phyloP scores from a whole-genome alignment of 2,113 vertebrate genomes.

The Litocranius walleri region DNA sequence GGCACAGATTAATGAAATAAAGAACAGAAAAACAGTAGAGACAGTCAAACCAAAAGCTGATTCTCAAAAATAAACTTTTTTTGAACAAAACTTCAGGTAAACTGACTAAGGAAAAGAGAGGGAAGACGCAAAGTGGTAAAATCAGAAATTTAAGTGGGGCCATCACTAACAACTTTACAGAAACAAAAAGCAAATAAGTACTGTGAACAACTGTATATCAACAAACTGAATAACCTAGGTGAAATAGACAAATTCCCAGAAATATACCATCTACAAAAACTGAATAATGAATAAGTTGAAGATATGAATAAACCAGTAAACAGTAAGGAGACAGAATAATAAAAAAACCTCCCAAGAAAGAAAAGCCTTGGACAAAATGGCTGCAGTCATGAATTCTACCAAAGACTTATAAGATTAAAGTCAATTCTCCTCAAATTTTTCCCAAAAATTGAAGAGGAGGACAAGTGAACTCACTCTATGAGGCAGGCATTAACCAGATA shows the following conservation, averaged over 20 bases:
- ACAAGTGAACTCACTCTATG: background rate
- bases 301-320: background rate
- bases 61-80: background rate
- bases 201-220: background rate
- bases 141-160: background rate
- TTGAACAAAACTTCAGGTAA: background rate
- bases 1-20: conserved; percentile 3
- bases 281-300: background rate
- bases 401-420: background rate
- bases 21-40: background rate
- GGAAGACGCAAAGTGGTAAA: background rate
- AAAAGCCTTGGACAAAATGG: background rate
- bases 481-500: background rate
- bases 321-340: background rate
- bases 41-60: background rate
- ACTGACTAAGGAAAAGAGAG: background rate
- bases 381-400: background rate
- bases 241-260: background rate
- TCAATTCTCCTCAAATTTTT: background rate
- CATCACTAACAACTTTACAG: background rate
- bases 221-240: background rate
- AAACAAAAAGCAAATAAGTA: background rate
- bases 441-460: background rate
- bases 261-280: background rate
- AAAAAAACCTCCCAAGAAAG: background rate